Percentiles rank a stretch among this genome's conserved stretches.
Evolutionary conservation across 2,797 vertebrate genomes (phyloP).

Genomic region (Chromobotia macracanthus): DNA sequence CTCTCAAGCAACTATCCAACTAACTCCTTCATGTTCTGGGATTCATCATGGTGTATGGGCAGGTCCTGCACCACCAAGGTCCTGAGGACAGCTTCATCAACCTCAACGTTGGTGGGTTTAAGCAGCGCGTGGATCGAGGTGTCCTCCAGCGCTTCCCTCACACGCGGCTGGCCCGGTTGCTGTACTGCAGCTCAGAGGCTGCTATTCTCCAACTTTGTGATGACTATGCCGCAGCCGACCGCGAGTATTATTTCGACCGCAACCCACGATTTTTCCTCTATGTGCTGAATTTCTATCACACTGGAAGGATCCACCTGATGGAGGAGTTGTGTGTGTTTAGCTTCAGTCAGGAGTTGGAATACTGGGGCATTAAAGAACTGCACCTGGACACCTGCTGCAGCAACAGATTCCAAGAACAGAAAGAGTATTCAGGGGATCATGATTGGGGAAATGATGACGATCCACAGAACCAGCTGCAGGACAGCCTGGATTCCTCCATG

Average conservation of each 20-base stretch:
- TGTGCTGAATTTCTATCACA: conserved; percentile 95
- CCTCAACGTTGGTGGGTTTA: conserved; percentile 95
- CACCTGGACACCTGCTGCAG: conserved; percentile 91
- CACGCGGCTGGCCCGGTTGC: conserved; percentile 89
- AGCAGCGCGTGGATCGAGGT: conserved; percentile 83
- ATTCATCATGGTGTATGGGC: conserved; percentile 92
- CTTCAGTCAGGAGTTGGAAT: conserved; percentile 97
- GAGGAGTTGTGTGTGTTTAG: conserved; percentile 96
- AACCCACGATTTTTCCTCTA: conserved; percentile 92
- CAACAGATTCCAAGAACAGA: conserved; percentile 90
- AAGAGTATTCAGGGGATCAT: conserved; percentile 82
- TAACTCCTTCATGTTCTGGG: conserved; percentile 19
- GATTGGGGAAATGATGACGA: conserved; percentile 92
- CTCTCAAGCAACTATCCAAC: background rate
- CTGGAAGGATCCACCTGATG: conserved; percentile 93
- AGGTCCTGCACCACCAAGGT: conserved; percentile 86
- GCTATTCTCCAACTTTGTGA: conserved; percentile 95
- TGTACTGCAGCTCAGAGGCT: conserved; percentile 88
- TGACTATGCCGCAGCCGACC: conserved; percentile 88
- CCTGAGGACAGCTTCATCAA: conserved; percentile 87
- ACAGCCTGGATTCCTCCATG: conserved; percentile 86
- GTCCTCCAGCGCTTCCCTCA: conserved; percentile 90
- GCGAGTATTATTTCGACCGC: conserved; percentile 95
- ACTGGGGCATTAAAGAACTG: conserved; percentile 96
- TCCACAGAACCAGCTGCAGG: conserved; percentile 67